Percentiles rank a stretch among this genome's conserved stretches.
These are phyloP conservation scores for Euproctis similis DNA, from an alignment of 2,888 invertebrate species.

Conservation along the genomic window DNA sequence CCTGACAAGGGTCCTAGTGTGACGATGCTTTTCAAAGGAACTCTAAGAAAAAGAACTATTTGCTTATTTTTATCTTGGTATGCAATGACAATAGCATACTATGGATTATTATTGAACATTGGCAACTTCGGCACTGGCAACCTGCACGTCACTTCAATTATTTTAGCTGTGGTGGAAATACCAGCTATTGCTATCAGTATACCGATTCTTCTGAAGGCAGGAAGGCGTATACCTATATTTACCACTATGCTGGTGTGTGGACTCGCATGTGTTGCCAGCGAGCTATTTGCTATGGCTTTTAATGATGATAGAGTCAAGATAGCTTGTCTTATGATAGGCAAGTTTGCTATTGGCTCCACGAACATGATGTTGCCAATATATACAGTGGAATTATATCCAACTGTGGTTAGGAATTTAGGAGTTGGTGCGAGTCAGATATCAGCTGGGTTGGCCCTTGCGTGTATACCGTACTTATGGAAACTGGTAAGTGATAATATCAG, in stretches of 20 bases:
- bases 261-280: slow-evolving; percentile 80
- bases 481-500: slow-evolving; percentile 81
- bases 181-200: slow-evolving; percentile 86
- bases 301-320: slow-evolving; percentile 81
- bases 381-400: slow-evolving; percentile 83
- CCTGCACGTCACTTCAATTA: slow-evolving; percentile 83
- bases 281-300: slow-evolving; percentile 68
- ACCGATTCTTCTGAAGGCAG: slow-evolving; percentile 82
- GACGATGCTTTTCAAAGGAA: slow-evolving; percentile 79
- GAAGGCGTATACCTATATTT: slow-evolving; percentile 82
- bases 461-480: slow-evolving; percentile 86
- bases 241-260: slow-evolving; percentile 81
- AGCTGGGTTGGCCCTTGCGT: slow-evolving; percentile 84
- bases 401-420: slow-evolving; percentile 81
- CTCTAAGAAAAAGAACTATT: slow-evolving; percentile 80
- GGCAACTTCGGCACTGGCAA: slow-evolving; percentile 84
- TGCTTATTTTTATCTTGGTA: slow-evolving; percentile 86
- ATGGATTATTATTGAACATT: slow-evolving; percentile 83
- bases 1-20: slow-evolving; percentile 72
- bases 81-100: slow-evolving; percentile 85
- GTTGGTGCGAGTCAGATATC: slow-evolving; percentile 85
- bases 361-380: slow-evolving; percentile 87
- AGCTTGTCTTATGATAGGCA: slow-evolving; percentile 85
- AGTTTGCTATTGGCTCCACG: slow-evolving; percentile 85
- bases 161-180: slow-evolving; percentile 84